Conservation (phyloP, 2,888 invertebrate species). For the Chymomyza procnemis region DNA sequence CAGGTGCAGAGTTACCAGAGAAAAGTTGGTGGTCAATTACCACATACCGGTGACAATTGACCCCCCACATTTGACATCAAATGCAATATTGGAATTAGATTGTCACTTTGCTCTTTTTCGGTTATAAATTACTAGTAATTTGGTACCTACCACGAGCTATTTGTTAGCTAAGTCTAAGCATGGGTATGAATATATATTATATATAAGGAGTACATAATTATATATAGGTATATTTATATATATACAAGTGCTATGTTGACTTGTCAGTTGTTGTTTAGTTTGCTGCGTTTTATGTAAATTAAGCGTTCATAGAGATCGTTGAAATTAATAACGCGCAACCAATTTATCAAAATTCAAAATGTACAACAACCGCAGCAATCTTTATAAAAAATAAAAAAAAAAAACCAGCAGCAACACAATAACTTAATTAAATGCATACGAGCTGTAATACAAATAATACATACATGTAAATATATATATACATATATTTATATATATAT, state of each 20-base stretch:
- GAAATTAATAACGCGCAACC: slow-evolving; percentile 19
- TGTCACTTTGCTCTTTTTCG: too few relatives aligned
- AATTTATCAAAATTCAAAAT: slow-evolving; percentile 17
- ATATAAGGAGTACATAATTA: not conserved
- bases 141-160: too few relatives aligned
- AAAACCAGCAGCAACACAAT: not conserved
- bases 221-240: not conserved
- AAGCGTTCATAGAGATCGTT: not conserved
- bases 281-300: not conserved
- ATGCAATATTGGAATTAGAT: too few relatives aligned
- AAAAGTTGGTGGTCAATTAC: too few relatives aligned
- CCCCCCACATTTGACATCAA: too few relatives aligned
- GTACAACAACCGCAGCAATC: not conserved
- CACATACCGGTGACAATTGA: too few relatives aligned
- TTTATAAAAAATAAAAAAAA: too few relatives aligned
- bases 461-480: not conserved
- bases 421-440: not conserved
- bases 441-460: slow-evolving; percentile 4
- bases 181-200: too few relatives aligned
- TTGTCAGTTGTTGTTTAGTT: not conserved
- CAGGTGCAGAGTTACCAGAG: too few relatives aligned
- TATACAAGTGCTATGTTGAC: not conserved
- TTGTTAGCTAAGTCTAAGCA: too few relatives aligned
- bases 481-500: not conserved
- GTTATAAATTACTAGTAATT: too few relatives aligned